These are phyloP conservation scores for Tupaia tana DNA, from an alignment of 2,113 vertebrate genomes.

Conservation along the genomic window DNA sequence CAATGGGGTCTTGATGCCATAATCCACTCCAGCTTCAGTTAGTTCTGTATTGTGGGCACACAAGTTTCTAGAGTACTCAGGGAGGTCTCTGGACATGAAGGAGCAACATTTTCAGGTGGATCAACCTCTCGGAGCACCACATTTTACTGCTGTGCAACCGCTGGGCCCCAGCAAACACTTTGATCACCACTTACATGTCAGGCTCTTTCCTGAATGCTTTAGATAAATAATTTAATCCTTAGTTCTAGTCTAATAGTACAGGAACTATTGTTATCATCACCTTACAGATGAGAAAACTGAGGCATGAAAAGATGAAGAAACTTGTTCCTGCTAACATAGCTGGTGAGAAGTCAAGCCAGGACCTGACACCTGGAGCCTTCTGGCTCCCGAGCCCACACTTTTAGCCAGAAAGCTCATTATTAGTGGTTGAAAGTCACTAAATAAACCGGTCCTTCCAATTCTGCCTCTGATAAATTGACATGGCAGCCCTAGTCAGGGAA, in stretches of 20 bases:
- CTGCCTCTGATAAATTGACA: not conserved
- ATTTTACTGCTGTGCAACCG: too few species aligned
- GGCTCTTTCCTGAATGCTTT: not conserved
- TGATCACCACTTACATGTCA: too few species aligned
- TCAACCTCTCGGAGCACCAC: too few species aligned
- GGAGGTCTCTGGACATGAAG: too few species aligned
- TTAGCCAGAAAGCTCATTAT: not conserved
- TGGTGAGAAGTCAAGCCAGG: not conserved
- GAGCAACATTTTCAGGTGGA: too few species aligned
- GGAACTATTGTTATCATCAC: not conserved
- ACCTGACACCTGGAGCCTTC: not conserved
- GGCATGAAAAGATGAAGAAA: not conserved
- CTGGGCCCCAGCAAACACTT: too few species aligned
- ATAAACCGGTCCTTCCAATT: not conserved
- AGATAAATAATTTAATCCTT: not conserved
- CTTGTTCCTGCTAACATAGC: accelerated
- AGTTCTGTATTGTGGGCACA: too few species aligned
- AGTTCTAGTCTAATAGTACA: not conserved
- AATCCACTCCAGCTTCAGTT: too few species aligned
- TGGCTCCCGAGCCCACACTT: not conserved
- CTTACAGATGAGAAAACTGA: not conserved
- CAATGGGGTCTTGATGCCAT: too few species aligned
- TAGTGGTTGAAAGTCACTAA: not conserved
- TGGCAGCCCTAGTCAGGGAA: not conserved
- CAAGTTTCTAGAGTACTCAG: too few species aligned